Conservation (phyloP, 2,888 invertebrate species). For the Sussaba pulchella region DNA sequence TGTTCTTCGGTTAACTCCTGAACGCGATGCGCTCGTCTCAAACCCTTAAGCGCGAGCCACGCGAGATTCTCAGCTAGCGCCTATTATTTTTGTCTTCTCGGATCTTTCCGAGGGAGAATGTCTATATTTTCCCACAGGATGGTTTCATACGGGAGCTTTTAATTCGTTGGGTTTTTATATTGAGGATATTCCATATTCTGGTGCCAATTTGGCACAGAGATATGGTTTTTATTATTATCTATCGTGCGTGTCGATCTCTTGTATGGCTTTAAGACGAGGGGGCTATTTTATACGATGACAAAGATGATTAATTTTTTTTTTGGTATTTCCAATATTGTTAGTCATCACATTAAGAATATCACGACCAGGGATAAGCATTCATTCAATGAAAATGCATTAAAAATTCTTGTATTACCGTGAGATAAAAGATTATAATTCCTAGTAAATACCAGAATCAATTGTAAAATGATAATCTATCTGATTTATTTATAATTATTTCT, state of each 20-base stretch:
- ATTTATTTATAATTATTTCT: no score
- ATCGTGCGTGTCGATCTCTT: not conserved
- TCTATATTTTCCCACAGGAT: slow-evolving; percentile 58
- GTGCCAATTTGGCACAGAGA: slow-evolving; percentile 27
- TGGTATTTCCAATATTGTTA: no score
- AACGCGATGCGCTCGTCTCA: slow-evolving; percentile 30
- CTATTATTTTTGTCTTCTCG: slow-evolving; percentile 52
- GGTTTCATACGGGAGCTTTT: slow-evolving; percentile 13
- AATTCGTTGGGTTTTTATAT: slow-evolving; percentile 34
- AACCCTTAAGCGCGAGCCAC: slow-evolving; percentile 41
- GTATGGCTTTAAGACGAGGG: not conserved
- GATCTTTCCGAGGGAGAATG: slow-evolving; percentile 37
- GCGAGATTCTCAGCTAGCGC: slow-evolving; percentile 49
- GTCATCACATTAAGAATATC: no score
- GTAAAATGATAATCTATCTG: no score
- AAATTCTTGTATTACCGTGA: no score
- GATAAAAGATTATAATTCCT: no score
- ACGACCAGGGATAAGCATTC: not conserved
- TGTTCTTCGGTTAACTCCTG: slow-evolving; percentile 59
- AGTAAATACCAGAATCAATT: no score
- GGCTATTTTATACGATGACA: no score
- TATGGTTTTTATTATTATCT: not conserved
- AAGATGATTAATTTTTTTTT: no score
- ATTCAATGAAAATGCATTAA: no score
- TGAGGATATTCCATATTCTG: slow-evolving; percentile 13